Evolutionary conservation across 2,113 vertebrate species (phyloP).

Genomic region (Grantiella picta): DNA sequence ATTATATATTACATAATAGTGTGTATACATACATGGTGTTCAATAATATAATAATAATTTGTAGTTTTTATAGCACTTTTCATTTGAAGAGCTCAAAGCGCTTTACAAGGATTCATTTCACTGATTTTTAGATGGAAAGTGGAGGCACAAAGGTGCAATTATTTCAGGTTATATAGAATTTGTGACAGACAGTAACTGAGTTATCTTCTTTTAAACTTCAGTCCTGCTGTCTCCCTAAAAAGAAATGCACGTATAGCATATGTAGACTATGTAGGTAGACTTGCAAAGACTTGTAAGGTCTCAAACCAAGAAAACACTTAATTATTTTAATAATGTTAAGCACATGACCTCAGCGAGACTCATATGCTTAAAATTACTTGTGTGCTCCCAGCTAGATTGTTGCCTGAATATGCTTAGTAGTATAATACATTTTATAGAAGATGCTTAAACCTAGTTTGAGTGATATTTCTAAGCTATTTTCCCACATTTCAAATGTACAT

Average conservation of each 20-base stretch:
- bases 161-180: not conserved
- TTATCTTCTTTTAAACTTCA: not conserved
- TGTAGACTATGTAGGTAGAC: not conserved
- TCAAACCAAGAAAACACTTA: conserved; percentile 11
- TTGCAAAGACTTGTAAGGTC: conserved; percentile 28
- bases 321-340: not conserved
- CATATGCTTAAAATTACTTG: conserved; percentile 25
- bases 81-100: conserved; percentile 49
- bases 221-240: not conserved
- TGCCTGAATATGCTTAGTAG: not conserved
- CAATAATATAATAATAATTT: conserved; percentile 67
- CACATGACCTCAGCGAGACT: conserved; percentile 10
- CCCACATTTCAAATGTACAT: conserved; percentile 36
- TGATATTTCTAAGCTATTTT: conserved; percentile 10
- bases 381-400: not conserved
- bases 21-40: conserved; percentile 81
- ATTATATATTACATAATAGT: conserved; percentile 83
- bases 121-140: conserved; percentile 3
- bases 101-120: conserved; percentile 24
- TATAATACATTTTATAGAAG: not conserved
- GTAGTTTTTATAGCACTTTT: conserved; percentile 61
- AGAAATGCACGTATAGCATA: not conserved
- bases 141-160: conserved; percentile 11
- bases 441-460: conserved; percentile 16
- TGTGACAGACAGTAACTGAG: not conserved